phyloP scores from a whole-genome alignment of 2,113 vertebrate species.

The Cheilinus undulatus region DNA sequence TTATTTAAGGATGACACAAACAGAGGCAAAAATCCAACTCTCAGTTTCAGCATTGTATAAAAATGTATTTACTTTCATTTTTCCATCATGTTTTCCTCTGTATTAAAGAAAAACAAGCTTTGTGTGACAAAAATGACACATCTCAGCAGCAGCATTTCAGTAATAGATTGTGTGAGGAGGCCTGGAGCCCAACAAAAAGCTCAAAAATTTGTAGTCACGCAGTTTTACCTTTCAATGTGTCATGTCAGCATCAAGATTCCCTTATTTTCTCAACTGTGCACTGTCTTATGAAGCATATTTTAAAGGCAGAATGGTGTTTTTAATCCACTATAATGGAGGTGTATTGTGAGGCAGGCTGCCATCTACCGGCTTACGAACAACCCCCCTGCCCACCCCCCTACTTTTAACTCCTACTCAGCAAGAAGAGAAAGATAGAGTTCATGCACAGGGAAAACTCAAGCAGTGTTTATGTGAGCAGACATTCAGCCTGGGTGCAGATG shows the following conservation, averaged over 20 bases:
- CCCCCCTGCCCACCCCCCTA: background rate
- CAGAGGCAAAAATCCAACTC: background rate
- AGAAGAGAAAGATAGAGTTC: background rate
- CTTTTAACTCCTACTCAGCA: constrained; percentile 45
- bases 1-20: background rate
- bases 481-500: background rate
- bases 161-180: constrained; percentile 3
- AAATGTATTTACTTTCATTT: background rate
- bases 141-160: background rate
- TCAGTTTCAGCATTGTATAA: background rate
- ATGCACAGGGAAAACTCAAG: background rate
- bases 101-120: constrained; percentile 12
- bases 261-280: constrained; percentile 15
- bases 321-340: constrained; percentile 39
- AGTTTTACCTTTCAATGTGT: constrained; percentile 14
- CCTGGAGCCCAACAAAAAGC: background rate
- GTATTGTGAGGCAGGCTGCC: constrained; percentile 71
- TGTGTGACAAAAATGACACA: constrained; percentile 20
- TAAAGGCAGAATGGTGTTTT: constrained; percentile 27
- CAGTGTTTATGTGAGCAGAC: no score
- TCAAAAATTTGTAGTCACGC: background rate
- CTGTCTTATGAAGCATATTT: constrained; percentile 20
- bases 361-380: constrained; percentile 71
- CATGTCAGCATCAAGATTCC: background rate
- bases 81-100: background rate